Evolutionary conservation across 64 coral and sea anemone genomes (phyloP).

Genomic region (Stylophora pistillata): DNA sequence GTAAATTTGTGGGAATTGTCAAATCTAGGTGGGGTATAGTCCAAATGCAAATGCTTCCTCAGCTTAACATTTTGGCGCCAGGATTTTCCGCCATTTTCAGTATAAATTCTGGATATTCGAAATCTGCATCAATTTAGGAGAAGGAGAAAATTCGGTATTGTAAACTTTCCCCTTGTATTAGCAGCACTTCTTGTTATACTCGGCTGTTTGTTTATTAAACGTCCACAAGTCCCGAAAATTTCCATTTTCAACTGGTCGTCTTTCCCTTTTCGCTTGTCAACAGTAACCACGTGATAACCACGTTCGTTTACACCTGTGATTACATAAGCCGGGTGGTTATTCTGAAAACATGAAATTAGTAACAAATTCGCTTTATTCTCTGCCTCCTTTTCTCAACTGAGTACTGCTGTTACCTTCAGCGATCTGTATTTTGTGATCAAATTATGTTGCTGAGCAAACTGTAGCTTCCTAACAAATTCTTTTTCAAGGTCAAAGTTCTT

Average conservation of each 20-base stretch:
- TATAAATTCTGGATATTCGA: too few relatives aligned
- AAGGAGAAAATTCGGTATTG: not conserved
- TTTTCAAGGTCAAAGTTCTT: too few relatives aligned
- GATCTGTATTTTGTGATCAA: too few relatives aligned
- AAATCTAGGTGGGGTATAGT: not conserved
- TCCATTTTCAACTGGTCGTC: not conserved
- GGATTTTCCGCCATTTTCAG: not conserved
- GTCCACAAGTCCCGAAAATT: constrained; percentile 8
- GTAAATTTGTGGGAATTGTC: not conserved
- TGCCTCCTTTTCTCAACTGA: too few relatives aligned
- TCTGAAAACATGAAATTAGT: too few relatives aligned
- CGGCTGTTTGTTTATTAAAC: constrained; percentile 19
- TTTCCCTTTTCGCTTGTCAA: constrained; percentile 12
- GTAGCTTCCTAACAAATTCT: too few relatives aligned
- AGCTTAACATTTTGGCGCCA: not conserved
- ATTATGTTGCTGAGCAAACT: too few relatives aligned
- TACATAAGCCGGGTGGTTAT: not conserved
- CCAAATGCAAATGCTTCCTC: not conserved
- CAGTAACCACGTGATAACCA: constrained; percentile 21
- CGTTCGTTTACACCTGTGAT: not conserved
- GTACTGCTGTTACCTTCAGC: too few relatives aligned
- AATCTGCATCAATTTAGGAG: not conserved
- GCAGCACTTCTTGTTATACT: not conserved
- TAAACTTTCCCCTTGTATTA: not conserved
- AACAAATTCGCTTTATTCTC: not conserved